Percentiles rank a stretch among this genome's conserved stretches.
Conservation (phyloP, 2,888 invertebrate genomes). For the Tetragonisca angustula region DNA sequence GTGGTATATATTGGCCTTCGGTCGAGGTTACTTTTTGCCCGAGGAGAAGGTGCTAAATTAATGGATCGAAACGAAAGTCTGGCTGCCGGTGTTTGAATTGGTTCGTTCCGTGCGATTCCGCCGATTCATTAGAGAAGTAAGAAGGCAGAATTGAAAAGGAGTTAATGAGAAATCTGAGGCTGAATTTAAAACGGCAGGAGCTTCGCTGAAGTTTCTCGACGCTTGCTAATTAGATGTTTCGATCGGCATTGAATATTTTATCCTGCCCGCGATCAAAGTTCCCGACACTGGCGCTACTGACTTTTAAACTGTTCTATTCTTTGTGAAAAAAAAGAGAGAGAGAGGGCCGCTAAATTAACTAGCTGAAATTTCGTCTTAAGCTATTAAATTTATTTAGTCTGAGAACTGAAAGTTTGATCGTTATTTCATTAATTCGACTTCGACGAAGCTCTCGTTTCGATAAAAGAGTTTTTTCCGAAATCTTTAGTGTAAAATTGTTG, state of each 20-base stretch:
- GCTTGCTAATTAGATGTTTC: slow-evolving; percentile 26
- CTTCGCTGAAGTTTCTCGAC: slow-evolving; percentile 34
- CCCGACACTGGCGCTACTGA: not conserved
- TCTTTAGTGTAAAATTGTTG: too few relatives aligned
- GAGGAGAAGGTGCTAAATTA: slow-evolving; percentile 29
- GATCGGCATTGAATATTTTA: slow-evolving; percentile 25
- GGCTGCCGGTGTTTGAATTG: slow-evolving; percentile 22
- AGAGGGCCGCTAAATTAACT: not conserved
- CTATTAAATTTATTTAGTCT: not conserved
- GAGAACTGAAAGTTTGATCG: not conserved
- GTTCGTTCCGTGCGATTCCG: slow-evolving; percentile 12
- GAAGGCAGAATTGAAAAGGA: slow-evolving; percentile 41
- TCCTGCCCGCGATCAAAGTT: slow-evolving; percentile 5
- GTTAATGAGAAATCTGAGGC: slow-evolving; percentile 42
- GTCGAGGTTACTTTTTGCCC: slow-evolving; percentile 14
- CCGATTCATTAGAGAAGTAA: slow-evolving; percentile 25
- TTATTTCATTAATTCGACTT: not conserved
- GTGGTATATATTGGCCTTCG: slow-evolving; percentile 3
- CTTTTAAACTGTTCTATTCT: slow-evolving; percentile 31
- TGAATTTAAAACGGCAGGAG: slow-evolving; percentile 26
- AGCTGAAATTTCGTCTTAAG: not conserved
- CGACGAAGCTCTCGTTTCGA: not conserved
- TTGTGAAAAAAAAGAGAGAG: not conserved
- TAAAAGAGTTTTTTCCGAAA: not conserved
- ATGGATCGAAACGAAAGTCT: slow-evolving; percentile 26